Evolutionary conservation across 2,888 invertebrate genomes (phyloP), one percentile per base, ranked within the genome.

Genomic region (Dione juno): DNA sequence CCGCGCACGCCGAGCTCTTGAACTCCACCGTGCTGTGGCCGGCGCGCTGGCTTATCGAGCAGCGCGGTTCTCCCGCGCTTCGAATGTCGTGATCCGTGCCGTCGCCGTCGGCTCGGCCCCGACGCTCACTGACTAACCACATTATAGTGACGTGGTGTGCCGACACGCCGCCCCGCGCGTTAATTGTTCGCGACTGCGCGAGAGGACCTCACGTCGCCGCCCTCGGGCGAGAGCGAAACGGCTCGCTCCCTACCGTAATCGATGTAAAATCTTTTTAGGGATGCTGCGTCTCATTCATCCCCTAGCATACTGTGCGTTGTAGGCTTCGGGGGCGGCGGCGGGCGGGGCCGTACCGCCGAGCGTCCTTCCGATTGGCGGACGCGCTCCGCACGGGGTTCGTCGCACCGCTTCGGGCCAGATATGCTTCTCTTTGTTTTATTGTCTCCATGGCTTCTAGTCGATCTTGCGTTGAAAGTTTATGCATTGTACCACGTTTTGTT

Each of bases 11-110:
- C 88, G 95, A 95, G 93, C 95, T 95, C 94, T 96, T 96, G 96
- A 96, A 96, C 95, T 95, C 97, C 96, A 95, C 96, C 95, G 95
- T 96, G 96, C 94, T 93, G 96, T 95, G 94, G 95, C 89, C 89
- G 88, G 87, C 82, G 83, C 88, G 89, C 84, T 87, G 89, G 88
- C 89, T 85, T 79, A 89, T 86, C 88, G 89, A 84, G 88, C 89
- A 89, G 90, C 90, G 89, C 88, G 85, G 83, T 81, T 88, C 88
- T 82, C 86, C 87, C 86, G 85, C 89, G 87, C 87, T 85, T 78
- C 89, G 82, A 72, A 79, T 77, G 69, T 90, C 91, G 88, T 88
- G 88, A 76, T 90, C 89, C 84, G 86, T 84, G 81, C 87, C 87
- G 84, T 88, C 89, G 86, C 89, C 90, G 93, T 93, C 94, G 93